Evolutionary conservation across 2,888 invertebrate genomes (phyloP), one percentile per base, ranked within the genome.

Genomic region (Napeogenes inachia): DNA sequence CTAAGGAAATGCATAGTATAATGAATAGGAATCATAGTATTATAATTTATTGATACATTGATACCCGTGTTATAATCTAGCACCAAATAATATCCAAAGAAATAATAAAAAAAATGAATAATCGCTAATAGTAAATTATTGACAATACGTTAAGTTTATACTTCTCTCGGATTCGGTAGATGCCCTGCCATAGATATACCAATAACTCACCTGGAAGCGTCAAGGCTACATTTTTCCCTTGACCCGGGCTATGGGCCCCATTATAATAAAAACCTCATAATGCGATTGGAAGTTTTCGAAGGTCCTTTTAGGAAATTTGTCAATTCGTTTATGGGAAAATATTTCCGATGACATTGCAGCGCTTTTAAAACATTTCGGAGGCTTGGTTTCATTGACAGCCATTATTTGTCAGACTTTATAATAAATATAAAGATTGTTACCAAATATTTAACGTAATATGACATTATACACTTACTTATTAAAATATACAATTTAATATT

Each of bases 231-330:
- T 69, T 65, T 62, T 67, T 66, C 65, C 82, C 81, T 81, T 81
- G 81, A 82, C 81, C 78, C 70, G 70, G 63, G 65, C 70, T 68
- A 68, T 70, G 65, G 68, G 65, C 63, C 72, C 68, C 71, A 71
- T 76, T 72, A 73, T 71, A 72, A 73, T 70, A 69, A 70, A 64
- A 69, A 62, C 60, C 63, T 66, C 70, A 72, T 76, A 73, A 75
- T 75, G 68, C 70, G 69, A 67, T 68, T 64, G 72, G 67, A 67
- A 63, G 66, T 65, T 69, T 67, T 66, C 65, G 64, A 70, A 71
- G 75, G 72, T 68, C 75, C 73, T 77, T 77, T 69, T 67, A 71
- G 71, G 72, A 76, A 76, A 79, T 78, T 77, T 75, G 73, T 77
- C 74, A 77, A 75, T 71, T 59, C 66, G 62, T 68, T 70, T 71